Evolutionary conservation across 2,888 invertebrate genomes (phyloP).

Genomic region (Melitaea athalia): DNA sequence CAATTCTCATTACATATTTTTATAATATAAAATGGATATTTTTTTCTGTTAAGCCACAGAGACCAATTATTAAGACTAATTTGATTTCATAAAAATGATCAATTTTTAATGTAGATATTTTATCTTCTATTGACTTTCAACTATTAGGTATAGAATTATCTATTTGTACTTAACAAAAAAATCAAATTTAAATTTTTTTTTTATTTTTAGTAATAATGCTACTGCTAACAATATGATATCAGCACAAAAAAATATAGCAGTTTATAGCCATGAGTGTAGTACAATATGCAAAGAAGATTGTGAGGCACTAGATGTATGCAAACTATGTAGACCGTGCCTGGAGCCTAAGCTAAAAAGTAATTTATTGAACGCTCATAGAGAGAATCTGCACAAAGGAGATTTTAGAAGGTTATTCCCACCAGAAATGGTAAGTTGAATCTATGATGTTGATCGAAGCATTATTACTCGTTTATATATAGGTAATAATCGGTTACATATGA

Average conservation of each 20-base stretch:
- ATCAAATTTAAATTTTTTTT: no score
- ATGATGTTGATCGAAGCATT: neutral
- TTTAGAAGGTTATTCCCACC: slow-evolving; percentile 92
- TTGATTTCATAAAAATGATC: no score
- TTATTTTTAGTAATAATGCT: slow-evolving; percentile 64
- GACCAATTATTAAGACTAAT: no score
- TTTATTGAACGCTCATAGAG: slow-evolving; percentile 87
- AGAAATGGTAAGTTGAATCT: slow-evolving; percentile 71
- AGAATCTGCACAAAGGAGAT: slow-evolving; percentile 90
- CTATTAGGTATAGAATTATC: no score
- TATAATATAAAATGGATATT: no score
- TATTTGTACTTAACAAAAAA: no score
- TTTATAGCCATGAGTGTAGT: slow-evolving; percentile 86
- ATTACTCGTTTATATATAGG: neutral
- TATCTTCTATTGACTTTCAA: no score
- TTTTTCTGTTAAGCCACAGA: no score
- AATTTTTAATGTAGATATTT: no score
- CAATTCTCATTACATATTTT: no score
- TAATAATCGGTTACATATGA: neutral
- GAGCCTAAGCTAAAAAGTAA: slow-evolving; percentile 79
- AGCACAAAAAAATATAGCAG: slow-evolving; percentile 90
- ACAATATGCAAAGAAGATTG: slow-evolving; percentile 81
- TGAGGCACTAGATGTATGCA: slow-evolving; percentile 82
- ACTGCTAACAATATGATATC: slow-evolving; percentile 84
- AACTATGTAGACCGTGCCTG: slow-evolving; percentile 90